Base-by-base conservation (phyloP, 2,797 vertebrate genomes). In the Poeciliopsis turneri region DNA sequence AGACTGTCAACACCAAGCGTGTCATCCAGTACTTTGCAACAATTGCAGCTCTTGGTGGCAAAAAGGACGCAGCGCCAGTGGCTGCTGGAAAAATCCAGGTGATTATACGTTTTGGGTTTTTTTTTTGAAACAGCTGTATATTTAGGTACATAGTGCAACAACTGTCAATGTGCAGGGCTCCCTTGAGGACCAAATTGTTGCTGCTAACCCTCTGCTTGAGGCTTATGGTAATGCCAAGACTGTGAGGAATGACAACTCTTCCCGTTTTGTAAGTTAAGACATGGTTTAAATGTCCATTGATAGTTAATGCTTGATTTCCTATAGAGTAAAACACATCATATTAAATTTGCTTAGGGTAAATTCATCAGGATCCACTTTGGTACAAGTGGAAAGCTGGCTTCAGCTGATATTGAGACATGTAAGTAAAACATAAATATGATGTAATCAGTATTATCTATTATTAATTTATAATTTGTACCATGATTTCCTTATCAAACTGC, bases 201-300 rank as follows among this genome's bases (percentile, higher is more conserved):
- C 94, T 0, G 94, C 93, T 73, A 97, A 97, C 66, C 80, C 80
- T 3, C 72, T 78, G 76, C 33, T 82, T 45, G 80, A 82, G 81
- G 96, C 97, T 5, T 98, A 97, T 59, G 96, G 96, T 90, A 96
- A 97, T 0, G 96, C 96, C 89, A 97, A 97, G 90, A 97, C 96
- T 0, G 95, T 97, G 92, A 97, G 97, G 88, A 97, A 97, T 0
- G 96, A 96, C 93, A 97, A 96, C 89, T 96, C 94, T 8, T 97
- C 97, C 13, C 96, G 88, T 47, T 92, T 92, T 81, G 90, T 92
- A 80, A 89, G 90, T 78, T 64, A 36, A 33, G 59, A 18, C 59
- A 7, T 8, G 36, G 16, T 4, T 64, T 33, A 64, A 64, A 23
- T 9, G 28, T 20, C 1, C 89, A 93, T 23, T 66, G 9, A 66